Conservation (phyloP, 2,888 invertebrate species). For the Cordilura impudica region DNA sequence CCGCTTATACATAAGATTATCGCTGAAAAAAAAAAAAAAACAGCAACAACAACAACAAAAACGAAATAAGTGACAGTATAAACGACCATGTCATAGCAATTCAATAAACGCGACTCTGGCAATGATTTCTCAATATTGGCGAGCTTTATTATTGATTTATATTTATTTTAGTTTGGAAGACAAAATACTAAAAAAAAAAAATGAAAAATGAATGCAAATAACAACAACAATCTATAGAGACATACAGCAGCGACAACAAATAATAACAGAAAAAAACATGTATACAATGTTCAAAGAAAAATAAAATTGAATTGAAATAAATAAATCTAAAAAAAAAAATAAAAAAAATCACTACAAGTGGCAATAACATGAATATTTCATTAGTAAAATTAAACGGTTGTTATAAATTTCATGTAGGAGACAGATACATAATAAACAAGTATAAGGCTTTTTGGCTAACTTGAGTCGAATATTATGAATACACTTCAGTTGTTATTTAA, state of each 20-base stretch:
- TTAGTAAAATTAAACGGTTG: slow-evolving; percentile 55
- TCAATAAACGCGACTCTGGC: slow-evolving; percentile 30
- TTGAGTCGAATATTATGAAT: not conserved
- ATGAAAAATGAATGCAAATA: not conserved
- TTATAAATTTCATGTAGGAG: slow-evolving; percentile 6
- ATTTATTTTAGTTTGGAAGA: not conserved
- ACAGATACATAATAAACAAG: not conserved
- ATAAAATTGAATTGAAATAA: slow-evolving; percentile 1
- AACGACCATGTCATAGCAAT: slow-evolving; percentile 36
- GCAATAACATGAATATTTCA: slow-evolving; percentile 56
- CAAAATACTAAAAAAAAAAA: not conserved
- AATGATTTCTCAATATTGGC: slow-evolving; percentile 3
- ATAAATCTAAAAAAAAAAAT: not conserved
- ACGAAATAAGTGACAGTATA: slow-evolving; percentile 25
- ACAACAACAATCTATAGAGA: not conserved
- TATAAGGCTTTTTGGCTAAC: not conserved
- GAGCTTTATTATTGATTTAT: not conserved
- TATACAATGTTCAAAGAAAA: slow-evolving; percentile 9
- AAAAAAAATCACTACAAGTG: slow-evolving; percentile 34
- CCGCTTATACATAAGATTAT: slow-evolving; percentile 12
- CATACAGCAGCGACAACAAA: slow-evolving; percentile 7
- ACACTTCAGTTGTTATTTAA: not conserved
- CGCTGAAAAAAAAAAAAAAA: slow-evolving; percentile 6
- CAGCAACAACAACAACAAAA: slow-evolving; percentile 2
- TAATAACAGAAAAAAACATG: slow-evolving; percentile 2